Percentiles rank a stretch among this genome's conserved stretches.
Evolutionary conservation across 2,113 vertebrate species (phyloP).

Genomic region (Tricholaema leucomelas): DNA sequence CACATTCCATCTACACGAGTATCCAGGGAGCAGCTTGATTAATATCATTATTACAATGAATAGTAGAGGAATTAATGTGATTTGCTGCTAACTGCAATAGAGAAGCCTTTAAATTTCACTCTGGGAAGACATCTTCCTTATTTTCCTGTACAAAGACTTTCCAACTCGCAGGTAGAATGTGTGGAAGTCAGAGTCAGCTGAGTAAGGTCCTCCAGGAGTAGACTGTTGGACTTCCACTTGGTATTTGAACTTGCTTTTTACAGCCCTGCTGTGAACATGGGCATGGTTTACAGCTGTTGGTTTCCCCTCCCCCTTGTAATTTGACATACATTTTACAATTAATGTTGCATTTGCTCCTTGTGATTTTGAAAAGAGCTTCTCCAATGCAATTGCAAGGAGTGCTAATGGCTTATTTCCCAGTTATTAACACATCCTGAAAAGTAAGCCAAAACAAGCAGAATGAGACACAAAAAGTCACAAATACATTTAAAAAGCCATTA

Average conservation of each 20-base stretch:
- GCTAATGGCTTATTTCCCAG: neutral
- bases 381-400: neutral
- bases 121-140: slow-evolving; percentile 1
- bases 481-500: neutral
- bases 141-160: neutral
- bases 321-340: neutral
- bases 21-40: slow-evolving; percentile 34
- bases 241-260: neutral
- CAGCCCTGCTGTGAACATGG: neutral
- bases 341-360: neutral
- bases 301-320: neutral
- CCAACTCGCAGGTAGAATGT: neutral
- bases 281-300: neutral
- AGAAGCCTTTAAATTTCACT: slow-evolving; percentile 50
- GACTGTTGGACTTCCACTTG: neutral
- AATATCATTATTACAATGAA: slow-evolving; percentile 59
- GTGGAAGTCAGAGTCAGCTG: neutral
- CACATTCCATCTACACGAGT: neutral
- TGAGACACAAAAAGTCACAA: neutral
- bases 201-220: neutral
- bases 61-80: slow-evolving; percentile 55
- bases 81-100: slow-evolving; percentile 44
- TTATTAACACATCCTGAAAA: neutral
- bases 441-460: neutral
- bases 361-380: neutral